A percentile compares a stretch with the other conserved stretches of the same genome.
Conservation (phyloP, 2,888 invertebrate genomes). For the Tenthredo notha region DNA sequence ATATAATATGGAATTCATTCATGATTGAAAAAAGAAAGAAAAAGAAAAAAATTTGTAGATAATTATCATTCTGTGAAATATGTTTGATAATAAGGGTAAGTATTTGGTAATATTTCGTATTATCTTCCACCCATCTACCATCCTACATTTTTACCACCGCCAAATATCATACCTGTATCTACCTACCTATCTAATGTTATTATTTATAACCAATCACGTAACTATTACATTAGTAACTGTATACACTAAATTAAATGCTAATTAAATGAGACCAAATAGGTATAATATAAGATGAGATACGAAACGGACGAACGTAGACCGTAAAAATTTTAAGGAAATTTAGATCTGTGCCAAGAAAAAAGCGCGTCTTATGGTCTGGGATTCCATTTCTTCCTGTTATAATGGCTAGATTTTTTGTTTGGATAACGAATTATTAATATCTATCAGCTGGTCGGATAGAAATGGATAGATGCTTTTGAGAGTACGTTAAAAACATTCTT, state of each 20-base stretch:
- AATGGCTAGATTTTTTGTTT: slow-evolving; percentile 19
- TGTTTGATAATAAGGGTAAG: neutral
- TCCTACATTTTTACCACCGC: slow-evolving; percentile 13
- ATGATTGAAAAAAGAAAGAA: neutral
- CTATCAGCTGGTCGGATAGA: neutral
- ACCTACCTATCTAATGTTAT: slow-evolving; percentile 53
- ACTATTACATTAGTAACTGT: slow-evolving; percentile 23
- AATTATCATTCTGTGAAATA: neutral
- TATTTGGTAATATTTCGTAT: neutral
- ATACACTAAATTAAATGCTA: slow-evolving; percentile 37
- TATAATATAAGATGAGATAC: slow-evolving; percentile 21
- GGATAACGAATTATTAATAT: slow-evolving; percentile 32
- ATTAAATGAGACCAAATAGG: slow-evolving; percentile 30
- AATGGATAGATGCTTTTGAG: neutral
- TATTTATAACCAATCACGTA: slow-evolving; percentile 24
- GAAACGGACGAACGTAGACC: slow-evolving; percentile 46
- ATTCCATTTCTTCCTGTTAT: slow-evolving; percentile 9
- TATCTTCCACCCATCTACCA: slow-evolving; percentile 45
- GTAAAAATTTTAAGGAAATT: slow-evolving; percentile 24
- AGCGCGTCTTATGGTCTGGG: neutral
- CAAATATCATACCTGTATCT: slow-evolving; percentile 21
- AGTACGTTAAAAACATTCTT: neutral
- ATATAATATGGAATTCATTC: neutral
- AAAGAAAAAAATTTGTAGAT: neutral
- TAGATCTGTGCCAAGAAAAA: slow-evolving; percentile 33